phyloP scores from a whole-genome alignment of 2,888 invertebrate species.

The Timema cristinae region DNA sequence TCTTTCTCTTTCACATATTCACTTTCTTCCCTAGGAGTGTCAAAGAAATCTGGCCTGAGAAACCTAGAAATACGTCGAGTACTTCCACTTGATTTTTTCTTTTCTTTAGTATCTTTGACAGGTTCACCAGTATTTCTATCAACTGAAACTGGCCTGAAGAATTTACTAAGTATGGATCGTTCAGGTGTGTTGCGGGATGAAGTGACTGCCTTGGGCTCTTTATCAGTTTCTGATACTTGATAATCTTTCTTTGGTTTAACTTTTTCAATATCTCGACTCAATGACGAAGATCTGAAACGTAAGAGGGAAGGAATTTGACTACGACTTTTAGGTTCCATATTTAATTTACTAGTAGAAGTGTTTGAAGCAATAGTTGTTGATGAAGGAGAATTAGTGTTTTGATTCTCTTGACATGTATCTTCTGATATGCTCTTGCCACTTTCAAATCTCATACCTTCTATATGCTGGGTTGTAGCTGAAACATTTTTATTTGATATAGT shows the following conservation, averaged over 20 bases:
- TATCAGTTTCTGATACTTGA: background rate
- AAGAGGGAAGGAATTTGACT: conserved; percentile 19
- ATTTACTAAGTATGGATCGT: conserved; percentile 55
- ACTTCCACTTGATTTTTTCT: conserved; percentile 33
- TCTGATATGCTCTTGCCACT: too few species aligned
- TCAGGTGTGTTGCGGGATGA: conserved; percentile 43
- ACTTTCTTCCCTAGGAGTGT: conserved; percentile 63
- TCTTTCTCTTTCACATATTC: conserved; percentile 52
- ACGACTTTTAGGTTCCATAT: background rate
- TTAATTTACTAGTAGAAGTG: too few species aligned
- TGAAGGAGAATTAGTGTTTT: too few species aligned
- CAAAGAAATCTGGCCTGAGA: conserved; percentile 73
- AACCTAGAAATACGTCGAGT: conserved; percentile 66
- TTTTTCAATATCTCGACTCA: conserved; percentile 8
- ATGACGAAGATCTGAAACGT: conserved; percentile 16
- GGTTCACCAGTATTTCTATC: background rate
- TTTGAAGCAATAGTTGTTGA: too few species aligned
- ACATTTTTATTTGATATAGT: too few species aligned
- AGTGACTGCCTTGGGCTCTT: background rate
- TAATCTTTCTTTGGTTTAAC: background rate
- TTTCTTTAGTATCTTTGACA: background rate
- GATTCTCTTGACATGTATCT: too few species aligned
- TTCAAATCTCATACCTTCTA: too few species aligned
- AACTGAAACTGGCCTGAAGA: conserved; percentile 50
- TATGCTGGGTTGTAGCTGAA: too few species aligned